Evolutionary conservation across 2,888 invertebrate genomes (phyloP).

Genomic region (Busseola fusca): DNA sequence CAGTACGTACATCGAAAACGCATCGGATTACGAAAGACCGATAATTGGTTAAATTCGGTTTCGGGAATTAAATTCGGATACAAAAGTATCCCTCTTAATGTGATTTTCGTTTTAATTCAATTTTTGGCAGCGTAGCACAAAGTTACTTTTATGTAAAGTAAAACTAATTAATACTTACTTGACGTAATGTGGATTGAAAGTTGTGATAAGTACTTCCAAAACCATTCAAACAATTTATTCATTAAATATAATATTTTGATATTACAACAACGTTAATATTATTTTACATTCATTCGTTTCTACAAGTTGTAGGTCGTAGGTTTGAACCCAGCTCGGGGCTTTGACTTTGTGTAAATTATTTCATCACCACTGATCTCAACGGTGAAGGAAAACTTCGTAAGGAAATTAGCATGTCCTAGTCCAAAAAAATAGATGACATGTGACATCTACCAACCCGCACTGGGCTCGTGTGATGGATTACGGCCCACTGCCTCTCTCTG

Average conservation of each 20-base stretch:
- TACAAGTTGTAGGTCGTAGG: too few species aligned
- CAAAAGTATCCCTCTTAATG: background rate
- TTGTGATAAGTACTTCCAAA: background rate
- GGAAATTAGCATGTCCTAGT: too few species aligned
- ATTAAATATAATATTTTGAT: background rate
- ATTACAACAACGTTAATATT: background rate
- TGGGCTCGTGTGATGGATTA: too few species aligned
- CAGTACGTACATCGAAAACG: constrained; percentile 27
- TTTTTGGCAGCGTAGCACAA: background rate
- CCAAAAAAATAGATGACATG: too few species aligned
- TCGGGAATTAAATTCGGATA: constrained; percentile 7
- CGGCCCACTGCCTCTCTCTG: too few species aligned
- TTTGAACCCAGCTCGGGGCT: too few species aligned
- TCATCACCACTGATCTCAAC: too few species aligned
- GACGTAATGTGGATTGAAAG: background rate
- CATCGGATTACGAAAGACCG: constrained; percentile 27
- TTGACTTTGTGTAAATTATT: too few species aligned
- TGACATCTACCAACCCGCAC: too few species aligned
- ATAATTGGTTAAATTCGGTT: constrained; percentile 19
- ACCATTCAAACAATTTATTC: constrained; percentile 14
- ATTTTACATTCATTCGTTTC: background rate
- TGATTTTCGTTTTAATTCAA: constrained; percentile 8
- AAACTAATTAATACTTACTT: constrained; percentile 30
- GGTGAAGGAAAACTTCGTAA: too few species aligned
- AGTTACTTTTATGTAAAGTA: background rate